A percentile compares a stretch with the other conserved stretches of the same genome.
Conservation (phyloP, 2,888 invertebrate species). For the Blastobasis adustella region DNA sequence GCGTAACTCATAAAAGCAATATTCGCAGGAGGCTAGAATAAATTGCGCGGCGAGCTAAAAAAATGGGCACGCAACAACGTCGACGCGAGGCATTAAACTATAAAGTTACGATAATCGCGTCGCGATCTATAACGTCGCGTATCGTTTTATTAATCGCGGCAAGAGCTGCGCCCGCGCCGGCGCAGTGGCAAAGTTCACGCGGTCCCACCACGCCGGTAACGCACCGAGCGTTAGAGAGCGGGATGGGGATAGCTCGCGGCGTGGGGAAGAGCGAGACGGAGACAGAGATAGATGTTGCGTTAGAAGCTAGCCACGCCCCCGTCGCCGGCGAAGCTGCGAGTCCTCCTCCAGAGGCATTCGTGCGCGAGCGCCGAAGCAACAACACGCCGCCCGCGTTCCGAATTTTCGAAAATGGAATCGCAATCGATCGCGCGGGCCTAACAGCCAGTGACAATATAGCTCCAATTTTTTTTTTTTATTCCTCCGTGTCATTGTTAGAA, state of each 20-base stretch:
- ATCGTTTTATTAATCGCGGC: conserved; percentile 60
- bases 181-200: conserved; percentile 69
- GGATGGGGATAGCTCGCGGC: conserved; percentile 22
- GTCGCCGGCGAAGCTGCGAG: conserved; percentile 46
- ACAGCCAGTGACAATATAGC: conserved; percentile 30
- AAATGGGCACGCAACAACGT: conserved; percentile 20
- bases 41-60: conserved; percentile 13
- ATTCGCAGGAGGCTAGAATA: conserved; percentile 8
- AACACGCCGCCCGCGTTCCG: conserved; percentile 46
- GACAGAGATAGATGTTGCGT: conserved; percentile 61
- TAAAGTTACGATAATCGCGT: conserved; percentile 48
- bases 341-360: conserved; percentile 68
- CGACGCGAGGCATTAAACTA: conserved; percentile 26
- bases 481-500: conserved; percentile 9
- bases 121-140: conserved; percentile 62
- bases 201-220: conserved; percentile 64
- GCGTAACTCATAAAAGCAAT: neutral
- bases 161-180: conserved; percentile 28
- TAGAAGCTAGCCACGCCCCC: conserved; percentile 66
- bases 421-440: conserved; percentile 46
- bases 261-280: conserved; percentile 35
- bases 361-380: conserved; percentile 64
- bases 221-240: conserved; percentile 54
- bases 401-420: conserved; percentile 47
- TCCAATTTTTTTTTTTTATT: conserved; percentile 20